These are phyloP conservation scores for Scaptodrosophila lebanonensis DNA, from an alignment of 1,140 invertebrate species.

Conservation along the genomic window DNA sequence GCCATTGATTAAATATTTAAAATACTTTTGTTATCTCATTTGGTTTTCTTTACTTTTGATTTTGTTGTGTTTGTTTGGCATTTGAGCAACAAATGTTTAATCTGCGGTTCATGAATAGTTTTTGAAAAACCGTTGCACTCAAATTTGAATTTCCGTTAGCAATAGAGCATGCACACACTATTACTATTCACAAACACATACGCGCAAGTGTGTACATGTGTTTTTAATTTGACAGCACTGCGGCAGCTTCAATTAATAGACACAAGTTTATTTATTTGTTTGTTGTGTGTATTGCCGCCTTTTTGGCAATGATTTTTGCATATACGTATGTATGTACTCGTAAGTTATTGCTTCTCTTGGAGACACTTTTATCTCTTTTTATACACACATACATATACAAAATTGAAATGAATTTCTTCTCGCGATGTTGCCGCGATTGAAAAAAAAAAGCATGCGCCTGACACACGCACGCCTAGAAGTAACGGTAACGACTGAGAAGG, in stretches of 20 bases:
- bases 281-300: slow-evolving; percentile 12
- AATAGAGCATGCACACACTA: too few relatives aligned
- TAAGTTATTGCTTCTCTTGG: slow-evolving; percentile 2
- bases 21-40: too few relatives aligned
- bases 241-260: slow-evolving; percentile 6
- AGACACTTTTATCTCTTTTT: slow-evolving; percentile 7
- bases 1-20: too few relatives aligned
- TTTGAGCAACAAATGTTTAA: too few relatives aligned
- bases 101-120: too few relatives aligned
- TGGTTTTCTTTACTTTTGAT: too few relatives aligned
- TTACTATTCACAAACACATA: neutral
- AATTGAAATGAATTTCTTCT: too few relatives aligned
- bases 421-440: slow-evolving; percentile 6
- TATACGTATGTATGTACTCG: neutral
- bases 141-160: too few relatives aligned
- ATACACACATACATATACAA: neutral
- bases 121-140: too few relatives aligned
- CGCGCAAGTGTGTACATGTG: slow-evolving; percentile 8
- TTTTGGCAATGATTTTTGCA: slow-evolving; percentile 36
- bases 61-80: too few relatives aligned
- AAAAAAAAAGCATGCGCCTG: neutral
- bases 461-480: slow-evolving; percentile 49
- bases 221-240: slow-evolving; percentile 24
- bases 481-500: slow-evolving; percentile 50
- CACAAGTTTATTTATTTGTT: slow-evolving; percentile 22